Base-by-base conservation (phyloP, 2,797 vertebrate species). In the Champsocephalus esox region DNA sequence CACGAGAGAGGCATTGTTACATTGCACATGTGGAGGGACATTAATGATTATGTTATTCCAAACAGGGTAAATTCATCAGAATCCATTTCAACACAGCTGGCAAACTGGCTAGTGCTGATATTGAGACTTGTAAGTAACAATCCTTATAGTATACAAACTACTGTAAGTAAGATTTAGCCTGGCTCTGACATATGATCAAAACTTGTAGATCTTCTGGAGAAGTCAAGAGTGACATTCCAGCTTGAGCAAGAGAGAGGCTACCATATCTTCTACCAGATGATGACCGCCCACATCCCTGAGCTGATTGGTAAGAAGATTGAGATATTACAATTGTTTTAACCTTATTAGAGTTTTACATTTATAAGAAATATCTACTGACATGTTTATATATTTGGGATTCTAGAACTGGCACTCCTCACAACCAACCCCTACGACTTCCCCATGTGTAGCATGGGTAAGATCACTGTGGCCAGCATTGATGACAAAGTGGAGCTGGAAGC, bases 211-310 rank as follows among this genome's bases (percentile, higher is more conserved):
- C 93, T 97, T 88, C 92, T 97, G 82, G 96, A 97, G 79, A 96
- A 97, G 78, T 97, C 96, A n/a, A 94, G 96, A 90, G 96, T 96
- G 51, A 94, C 95, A 50, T 97, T 95, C 87, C 96, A 97, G 93
- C 93, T 97, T 76, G 84, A 94, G 60, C 94, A 93, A 87, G 96
- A 97, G 87, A 96, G 96, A 82, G 96, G 95, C 84, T 97, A 97
- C 80, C 96, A 96, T 84, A 97, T 97, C 88, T 97, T 97, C 79
- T 97, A 96, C 75, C 96, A 97, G 87, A 85, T 97, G 90, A 96
- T 94, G 84, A 96, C 96, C 49, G 96, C 95, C 83, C 95, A 96
- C 89, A 97, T 89, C 45, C 96, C 96, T 0, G 96, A 96, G 60
- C 87, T 97, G 12, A 94, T 97, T 57, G 96, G 96, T 97, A 90